Percentiles rank a stretch among this genome's conserved stretches.
Conservation (phyloP, 2,888 invertebrate genomes). For the Dermolepida albohirtum region DNA sequence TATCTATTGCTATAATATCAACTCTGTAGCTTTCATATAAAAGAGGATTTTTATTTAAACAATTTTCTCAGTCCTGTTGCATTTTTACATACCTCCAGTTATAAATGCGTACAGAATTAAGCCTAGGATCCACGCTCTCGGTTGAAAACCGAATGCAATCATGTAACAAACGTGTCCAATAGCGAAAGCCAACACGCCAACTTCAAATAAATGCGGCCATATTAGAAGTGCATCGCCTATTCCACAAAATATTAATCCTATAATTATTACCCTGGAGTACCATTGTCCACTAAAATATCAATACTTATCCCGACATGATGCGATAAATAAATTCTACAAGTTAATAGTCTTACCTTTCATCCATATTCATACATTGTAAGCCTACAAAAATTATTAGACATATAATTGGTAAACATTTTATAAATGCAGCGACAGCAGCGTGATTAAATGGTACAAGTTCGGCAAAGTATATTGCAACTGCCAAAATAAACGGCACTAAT, state of each 20-base stretch:
- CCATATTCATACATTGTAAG: conserved; percentile 75
- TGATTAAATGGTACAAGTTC: neutral
- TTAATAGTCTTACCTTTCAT: too few relatives aligned
- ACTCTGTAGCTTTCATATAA: too few relatives aligned
- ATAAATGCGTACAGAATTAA: conserved; percentile 67
- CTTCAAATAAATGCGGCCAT: conserved; percentile 76
- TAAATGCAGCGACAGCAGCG: conserved; percentile 56
- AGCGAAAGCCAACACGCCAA: conserved; percentile 86
- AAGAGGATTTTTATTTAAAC: too few relatives aligned
- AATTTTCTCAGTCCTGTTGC: neutral
- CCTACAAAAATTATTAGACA: conserved; percentile 84
- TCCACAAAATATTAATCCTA: conserved; percentile 84
- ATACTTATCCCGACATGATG: too few relatives aligned
- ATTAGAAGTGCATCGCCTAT: conserved; percentile 86
- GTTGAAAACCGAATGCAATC: conserved; percentile 81
- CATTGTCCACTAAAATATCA: conserved; percentile 15
- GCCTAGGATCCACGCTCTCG: conserved; percentile 71
- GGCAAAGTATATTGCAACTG: conserved; percentile 5
- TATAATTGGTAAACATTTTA: conserved; percentile 90
- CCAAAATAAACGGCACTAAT: conserved; percentile 11
- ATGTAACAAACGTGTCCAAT: conserved; percentile 83
- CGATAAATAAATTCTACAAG: too few relatives aligned
- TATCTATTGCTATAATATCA: too few relatives aligned
- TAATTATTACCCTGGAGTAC: conserved; percentile 79
- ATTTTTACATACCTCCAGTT: conserved; percentile 64